Percentiles rank a stretch among this genome's conserved stretches.
Evolutionary conservation across 2,888 invertebrate species (phyloP).

Genomic region (Macrosoma leucophasiata): DNA sequence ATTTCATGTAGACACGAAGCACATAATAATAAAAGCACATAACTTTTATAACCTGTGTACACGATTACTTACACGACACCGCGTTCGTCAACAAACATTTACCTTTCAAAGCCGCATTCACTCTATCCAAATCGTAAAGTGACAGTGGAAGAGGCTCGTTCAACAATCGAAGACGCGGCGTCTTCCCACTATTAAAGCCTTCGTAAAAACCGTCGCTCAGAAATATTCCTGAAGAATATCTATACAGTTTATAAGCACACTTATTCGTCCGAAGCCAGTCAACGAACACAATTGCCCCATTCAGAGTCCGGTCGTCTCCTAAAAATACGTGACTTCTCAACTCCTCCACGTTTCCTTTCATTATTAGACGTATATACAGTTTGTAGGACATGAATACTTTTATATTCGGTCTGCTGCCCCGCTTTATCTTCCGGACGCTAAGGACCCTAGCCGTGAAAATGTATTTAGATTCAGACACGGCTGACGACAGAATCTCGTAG

Average conservation of each 20-base stretch:
- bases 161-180: slow-evolving; percentile 57
- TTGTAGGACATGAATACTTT: slow-evolving; percentile 68
- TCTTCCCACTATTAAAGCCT: slow-evolving; percentile 45
- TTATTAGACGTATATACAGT: slow-evolving; percentile 59
- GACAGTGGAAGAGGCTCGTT: slow-evolving; percentile 69
- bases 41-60: slow-evolving; percentile 45
- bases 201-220: slow-evolving; percentile 63
- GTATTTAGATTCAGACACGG: slow-evolving; percentile 72
- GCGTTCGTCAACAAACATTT: slow-evolving; percentile 59
- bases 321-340: slow-evolving; percentile 57
- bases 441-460: slow-evolving; percentile 69
- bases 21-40: slow-evolving; percentile 38
- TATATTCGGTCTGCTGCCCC: slow-evolving; percentile 47
- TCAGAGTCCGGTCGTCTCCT: slow-evolving; percentile 57
- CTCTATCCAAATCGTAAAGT: slow-evolving; percentile 70
- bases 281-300: slow-evolving; percentile 65
- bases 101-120: slow-evolving; percentile 72
- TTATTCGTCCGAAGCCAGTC: slow-evolving; percentile 66
- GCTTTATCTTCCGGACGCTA: slow-evolving; percentile 68
- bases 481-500: slow-evolving; percentile 72
- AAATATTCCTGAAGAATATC: slow-evolving; percentile 70
- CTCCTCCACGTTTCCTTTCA: slow-evolving; percentile 63
- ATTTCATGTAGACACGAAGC: slow-evolving; percentile 8
- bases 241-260: slow-evolving; percentile 66
- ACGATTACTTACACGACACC: slow-evolving; percentile 43